Base-by-base conservation (phyloP, 92 coral and sea anemone genomes). In the Bergia sp. region DNA sequence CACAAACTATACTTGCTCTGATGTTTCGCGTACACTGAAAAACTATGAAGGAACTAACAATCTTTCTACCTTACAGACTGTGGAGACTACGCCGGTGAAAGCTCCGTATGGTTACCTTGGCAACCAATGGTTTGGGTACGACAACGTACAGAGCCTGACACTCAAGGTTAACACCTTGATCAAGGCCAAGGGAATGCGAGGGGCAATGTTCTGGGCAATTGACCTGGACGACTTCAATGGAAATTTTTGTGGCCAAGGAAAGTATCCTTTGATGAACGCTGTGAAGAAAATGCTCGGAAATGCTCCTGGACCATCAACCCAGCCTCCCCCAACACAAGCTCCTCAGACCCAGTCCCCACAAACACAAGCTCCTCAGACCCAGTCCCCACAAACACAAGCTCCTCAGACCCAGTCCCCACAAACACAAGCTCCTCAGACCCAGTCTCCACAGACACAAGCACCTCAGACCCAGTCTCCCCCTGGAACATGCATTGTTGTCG, bases 41-140 rank as follows among this genome's bases (percentile, higher is more conserved):
- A 42, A 42, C 5, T 0, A 53, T 8, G 2, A 11, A 53, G 16
- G 58, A 53, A 53, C 18, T 53, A 82, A 94, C n/a, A 36, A 81
- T 12, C 75, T 91, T 90, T 94, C 18, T 16, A 18, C 64, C 16
- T 78, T 43, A 11, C 39, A 78, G 82, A 47, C 82, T 23, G 77
- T 89, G 69, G 67, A 89, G 10, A 37, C 45, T 7, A 89, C 77
- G 44, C 18, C 66, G 16, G 91, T 86, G 18, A 81, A 86, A 11
- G 94, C 98, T 37, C 97, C 98, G 43, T 96, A 96, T 89, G 98
- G 97, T 41, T 96, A 92, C 86, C 50, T 85, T 37, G 92, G 94
- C 16, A 87, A 89, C 69, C 90, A 92, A 76, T 96, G 98, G 98
- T 86, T 94, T 37, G 96, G 94, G 43, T 96, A 55, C 66, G 98